Evolutionary conservation across 2,888 invertebrate genomes (phyloP), one percentile per base, ranked within the genome.

Genomic region (Sclerodermus sp.): DNA sequence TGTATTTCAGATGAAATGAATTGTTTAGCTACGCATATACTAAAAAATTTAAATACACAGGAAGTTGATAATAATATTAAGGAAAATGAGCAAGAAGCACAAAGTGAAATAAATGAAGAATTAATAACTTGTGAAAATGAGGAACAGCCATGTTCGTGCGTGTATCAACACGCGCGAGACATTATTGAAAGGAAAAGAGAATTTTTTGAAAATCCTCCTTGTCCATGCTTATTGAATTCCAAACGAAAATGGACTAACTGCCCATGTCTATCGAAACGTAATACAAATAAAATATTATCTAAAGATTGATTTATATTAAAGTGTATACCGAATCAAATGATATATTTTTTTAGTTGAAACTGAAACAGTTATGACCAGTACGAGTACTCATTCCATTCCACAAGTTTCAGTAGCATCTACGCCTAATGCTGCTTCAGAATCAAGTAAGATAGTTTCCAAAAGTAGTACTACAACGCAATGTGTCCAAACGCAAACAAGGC

Each of bases 401-500:
- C 57, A 53, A 12, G 55, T 60, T n/a, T 55, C 58, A 2, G 15
- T 48, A n/a, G 45, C 48, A 13, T 18, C 57, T 9, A 41, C 34
- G 1, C 29, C 60, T 14, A 62, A 63, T 32, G 17, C 38, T 23
- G 54, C 54, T 40, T 55, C 54, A 17, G 64, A 67, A 39, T 17
- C 57, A 17, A 47, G 14, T 13, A 63, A 65, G 51, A 49, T 55
- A 15, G 44, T 48, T 4, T 53, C 57, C 6, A 64, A 66, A 53
- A 48, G 57, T 41, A 62, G 58, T 38, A 46, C 60, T 6, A 67
- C 60, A 23, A 23, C 8, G 8, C 65, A 71, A 44, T 63, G 64
- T 1, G 55, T 58, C 18, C 72, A 71, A 51, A 69, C 67, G 3
- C 75, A 77, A 55, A 77, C 70, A 8, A 71, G 74, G 57, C 76